Conservation (phyloP, 1,140 invertebrate species). For the Macrosteles quadrilineatus region DNA sequence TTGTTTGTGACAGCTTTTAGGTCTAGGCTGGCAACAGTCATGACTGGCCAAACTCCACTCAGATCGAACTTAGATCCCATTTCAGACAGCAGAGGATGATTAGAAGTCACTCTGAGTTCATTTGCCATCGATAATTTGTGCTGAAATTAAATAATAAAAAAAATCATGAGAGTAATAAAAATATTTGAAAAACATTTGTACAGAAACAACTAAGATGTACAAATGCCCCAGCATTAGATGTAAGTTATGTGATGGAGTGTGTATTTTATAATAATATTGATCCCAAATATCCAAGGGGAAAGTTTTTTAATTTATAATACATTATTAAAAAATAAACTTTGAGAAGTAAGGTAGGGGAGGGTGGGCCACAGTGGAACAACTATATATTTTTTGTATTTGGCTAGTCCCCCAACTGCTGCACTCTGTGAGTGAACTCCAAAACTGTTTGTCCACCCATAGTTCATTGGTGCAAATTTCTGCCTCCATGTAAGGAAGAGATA, state of each 20-base stretch:
- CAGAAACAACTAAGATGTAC: background rate
- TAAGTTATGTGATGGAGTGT: background rate
- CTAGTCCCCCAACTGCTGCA: too few relatives aligned
- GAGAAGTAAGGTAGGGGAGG: too few relatives aligned
- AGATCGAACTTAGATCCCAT: slow-evolving; percentile 4
- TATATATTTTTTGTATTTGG: too few relatives aligned
- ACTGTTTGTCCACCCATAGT: too few relatives aligned
- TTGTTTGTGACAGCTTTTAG: background rate
- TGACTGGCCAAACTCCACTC: background rate
- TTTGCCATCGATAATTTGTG: background rate
- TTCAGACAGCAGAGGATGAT: background rate
- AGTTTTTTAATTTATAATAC: too few relatives aligned
- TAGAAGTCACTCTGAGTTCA: slow-evolving; percentile 1
- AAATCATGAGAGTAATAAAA: too few relatives aligned
- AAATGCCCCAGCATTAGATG: background rate
- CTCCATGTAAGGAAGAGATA: too few relatives aligned
- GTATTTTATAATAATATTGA: background rate
- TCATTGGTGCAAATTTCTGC: too few relatives aligned
- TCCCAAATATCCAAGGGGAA: too few relatives aligned
- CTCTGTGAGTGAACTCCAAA: too few relatives aligned
- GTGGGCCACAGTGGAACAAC: too few relatives aligned
- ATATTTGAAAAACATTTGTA: background rate
- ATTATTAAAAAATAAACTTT: too few relatives aligned
- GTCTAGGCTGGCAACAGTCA: background rate
- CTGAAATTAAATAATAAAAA: slow-evolving; percentile 4